Base-by-base conservation (phyloP, 2,888 invertebrate genomes). In the Lasioglossum lativentre region DNA sequence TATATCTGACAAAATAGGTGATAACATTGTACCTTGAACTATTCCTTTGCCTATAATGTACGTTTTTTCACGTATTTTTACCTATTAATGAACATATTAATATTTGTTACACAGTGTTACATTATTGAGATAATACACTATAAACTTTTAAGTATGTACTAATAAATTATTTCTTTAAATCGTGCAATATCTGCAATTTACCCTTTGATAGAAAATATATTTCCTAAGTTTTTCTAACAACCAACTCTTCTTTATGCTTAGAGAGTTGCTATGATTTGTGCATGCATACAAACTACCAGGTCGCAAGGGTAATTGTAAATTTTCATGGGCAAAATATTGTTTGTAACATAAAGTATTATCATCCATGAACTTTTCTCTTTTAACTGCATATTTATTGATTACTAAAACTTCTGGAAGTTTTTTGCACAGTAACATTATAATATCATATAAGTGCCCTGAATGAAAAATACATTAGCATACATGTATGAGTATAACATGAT, bases 1-100 rank as follows among this genome's bases (percentile, higher is more conserved):
- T 59, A 86, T 86, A 30, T 86, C 74, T 70, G 86, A 75, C 12
- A 86, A 75, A 79, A 86, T 68, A 47, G 86, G 75, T 19, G 86
- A 86, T 27, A 86, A 30, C 47, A 42, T 80, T 42, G 71, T 8
- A 16, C 86, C 86, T 56, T 86, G 86, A 63, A 38, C 70, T 42
- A 86, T 16, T 75, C 86, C 86, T 73, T 82, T 86, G 16, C 59
- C 71, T 74, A 86, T 40, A 34, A 76, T 56, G 30, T 77, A 59
- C 30, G 1, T 40, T 0, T 56, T 66, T 8, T 42, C 19, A 5
- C 40, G 10, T 72, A 86, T 59, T 63, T 74, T 23, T 59, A 86
- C 82, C 86, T 86, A 38, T 8, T 56, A 75, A 85, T 78, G 34
- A 72, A 56, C 56, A 45, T 23, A 66, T 68, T 45, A 30, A 72